Evolutionary conservation across 2,113 vertebrate species (phyloP).

Genomic region (Cyprinus carpio): DNA sequence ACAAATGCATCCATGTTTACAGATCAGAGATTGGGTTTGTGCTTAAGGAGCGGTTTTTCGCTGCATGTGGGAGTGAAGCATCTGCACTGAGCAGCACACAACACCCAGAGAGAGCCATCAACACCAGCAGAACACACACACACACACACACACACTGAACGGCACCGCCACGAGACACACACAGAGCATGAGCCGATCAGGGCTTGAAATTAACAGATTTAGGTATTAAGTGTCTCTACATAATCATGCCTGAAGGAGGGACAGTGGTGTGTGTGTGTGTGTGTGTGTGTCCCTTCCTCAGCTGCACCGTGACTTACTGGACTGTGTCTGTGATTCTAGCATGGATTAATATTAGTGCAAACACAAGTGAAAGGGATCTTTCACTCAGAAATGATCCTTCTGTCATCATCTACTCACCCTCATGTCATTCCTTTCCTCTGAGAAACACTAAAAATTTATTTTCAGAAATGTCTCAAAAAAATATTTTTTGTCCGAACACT

Average conservation of each 20-base stretch:
- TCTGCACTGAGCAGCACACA: conserved; percentile 14
- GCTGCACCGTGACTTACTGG: neutral
- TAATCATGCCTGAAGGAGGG: conserved; percentile 31
- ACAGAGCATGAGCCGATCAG: conserved; percentile 84
- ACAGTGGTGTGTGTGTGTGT: conserved; percentile 60
- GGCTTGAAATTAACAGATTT: conserved; percentile 96
- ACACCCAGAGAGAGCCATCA: conserved; percentile 63
- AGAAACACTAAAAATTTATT: neutral
- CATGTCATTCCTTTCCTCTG: neutral
- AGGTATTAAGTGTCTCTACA: too few species aligned
- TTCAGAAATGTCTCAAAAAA: neutral
- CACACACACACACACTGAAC: conserved; percentile 79
- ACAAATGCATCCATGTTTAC: neutral
- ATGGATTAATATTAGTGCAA: neutral
- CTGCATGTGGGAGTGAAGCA: conserved; percentile 22
- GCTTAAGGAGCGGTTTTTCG: neutral
- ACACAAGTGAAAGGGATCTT: neutral
- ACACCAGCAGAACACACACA: conserved; percentile 60
- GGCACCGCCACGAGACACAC: conserved; percentile 63
- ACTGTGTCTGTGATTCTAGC: neutral
- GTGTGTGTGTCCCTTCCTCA: conserved; percentile 40
- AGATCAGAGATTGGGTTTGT: neutral
- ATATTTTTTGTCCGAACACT: neutral
- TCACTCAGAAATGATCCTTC: neutral
- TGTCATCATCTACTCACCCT: neutral